These are phyloP conservation scores for Craseonycteris thonglongyai DNA, from an alignment of 2,113 vertebrate species.

Conservation along the genomic window DNA sequence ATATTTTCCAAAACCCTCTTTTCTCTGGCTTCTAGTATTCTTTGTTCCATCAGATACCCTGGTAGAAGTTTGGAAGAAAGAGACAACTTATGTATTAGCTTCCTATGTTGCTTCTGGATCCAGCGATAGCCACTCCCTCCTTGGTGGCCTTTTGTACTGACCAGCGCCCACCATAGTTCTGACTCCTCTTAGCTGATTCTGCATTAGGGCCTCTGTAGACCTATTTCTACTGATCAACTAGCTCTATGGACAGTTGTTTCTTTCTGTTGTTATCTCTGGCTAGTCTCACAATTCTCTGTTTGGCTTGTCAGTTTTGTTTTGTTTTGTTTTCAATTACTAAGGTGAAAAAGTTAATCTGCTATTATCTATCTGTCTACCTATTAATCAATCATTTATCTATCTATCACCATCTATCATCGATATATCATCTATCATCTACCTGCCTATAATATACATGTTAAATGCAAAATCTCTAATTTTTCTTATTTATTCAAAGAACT, in stretches of 20 bases:
- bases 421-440: too few species aligned
- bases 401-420: too few species aligned
- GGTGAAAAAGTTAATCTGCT: background rate
- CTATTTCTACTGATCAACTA: background rate
- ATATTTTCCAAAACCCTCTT: background rate
- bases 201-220: background rate
- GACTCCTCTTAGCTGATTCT: background rate
- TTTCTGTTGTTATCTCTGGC: background rate
- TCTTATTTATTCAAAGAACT: background rate
- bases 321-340: background rate
- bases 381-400: background rate
- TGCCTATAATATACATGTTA: background rate
- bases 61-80: background rate
- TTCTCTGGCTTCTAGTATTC: background rate
- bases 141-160: background rate
- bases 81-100: background rate
- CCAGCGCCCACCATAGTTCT: accelerated
- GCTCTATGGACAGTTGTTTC: background rate
- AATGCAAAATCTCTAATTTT: background rate
- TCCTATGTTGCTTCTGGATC: background rate
- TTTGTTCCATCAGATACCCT: background rate
- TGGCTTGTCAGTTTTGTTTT: background rate
- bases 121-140: background rate
- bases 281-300: background rate
- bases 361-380: background rate